Base-by-base conservation (phyloP, 2,113 vertebrate species). In the Mormyrus lacerda region DNA sequence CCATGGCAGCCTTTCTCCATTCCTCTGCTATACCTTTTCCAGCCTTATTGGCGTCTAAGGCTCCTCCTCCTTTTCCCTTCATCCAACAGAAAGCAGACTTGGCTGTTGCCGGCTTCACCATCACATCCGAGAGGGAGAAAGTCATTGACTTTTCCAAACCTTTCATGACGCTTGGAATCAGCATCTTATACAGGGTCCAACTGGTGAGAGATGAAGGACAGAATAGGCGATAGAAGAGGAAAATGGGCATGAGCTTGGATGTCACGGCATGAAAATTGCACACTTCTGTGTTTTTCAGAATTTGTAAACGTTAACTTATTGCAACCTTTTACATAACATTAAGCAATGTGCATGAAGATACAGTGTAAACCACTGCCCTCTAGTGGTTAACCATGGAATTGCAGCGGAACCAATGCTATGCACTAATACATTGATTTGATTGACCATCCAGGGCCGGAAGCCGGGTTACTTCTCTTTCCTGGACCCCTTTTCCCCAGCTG, bases 91-190 rank as follows among this genome's bases (percentile, higher is more conserved):
- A 98, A 93, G 97, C 97, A 0, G 97, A 98, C 92, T 94, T 98
- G 94, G 97, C 97, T 0, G 97, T 97, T 2, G 97, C 97, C 0
- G 96, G 97, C 0, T 98, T 98, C 94, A 98, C 97, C 92, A 98
- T 98, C 94, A 98, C 97, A 0, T 97, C 97, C 0, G 97, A 98
- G 93, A 93, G 97, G 45, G 97, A 98, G 93, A 98, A 98, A 89
- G 97, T 98, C 76, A 98, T 98, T 24, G 97, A 98, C 91, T 98
- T 98, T 95, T 98, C 97, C 91, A 98, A 97, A 89, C 97, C 97
- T 35, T 98, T 98, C 95, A 98, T 98, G 97, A 97, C 96, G 39
- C 94, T 98, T 91, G 97, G 97, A 42, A 98, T 98, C 95, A 97
- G 97, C 94, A 98, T 98, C 93, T 94, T 98, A 44, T 98, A 98